Conservation (phyloP, 2,113 vertebrate genomes). For the Rafetus swinhoei region DNA sequence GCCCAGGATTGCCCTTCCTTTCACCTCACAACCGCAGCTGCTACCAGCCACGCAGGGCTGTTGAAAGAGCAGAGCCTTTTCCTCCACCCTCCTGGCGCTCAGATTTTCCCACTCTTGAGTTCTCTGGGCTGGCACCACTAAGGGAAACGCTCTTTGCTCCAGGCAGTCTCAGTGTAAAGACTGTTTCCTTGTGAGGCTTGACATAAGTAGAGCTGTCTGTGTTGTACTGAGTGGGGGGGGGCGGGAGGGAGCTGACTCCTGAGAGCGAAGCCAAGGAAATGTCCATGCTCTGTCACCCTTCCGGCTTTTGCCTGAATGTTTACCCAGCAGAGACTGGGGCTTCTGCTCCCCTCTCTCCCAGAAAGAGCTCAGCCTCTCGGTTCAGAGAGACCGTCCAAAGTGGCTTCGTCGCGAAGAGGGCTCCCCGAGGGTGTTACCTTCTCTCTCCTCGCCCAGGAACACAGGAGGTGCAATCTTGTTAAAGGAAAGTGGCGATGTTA, state of each 20-base stretch:
- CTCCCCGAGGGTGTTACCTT: neutral
- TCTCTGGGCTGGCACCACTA: neutral
- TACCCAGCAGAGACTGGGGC: neutral
- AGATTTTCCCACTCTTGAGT: neutral
- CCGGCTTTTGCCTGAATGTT: neutral
- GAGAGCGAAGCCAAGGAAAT: neutral
- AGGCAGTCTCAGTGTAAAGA: neutral
- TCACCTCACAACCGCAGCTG: conserved; percentile 1
- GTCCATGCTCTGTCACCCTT: neutral
- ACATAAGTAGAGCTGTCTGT: neutral
- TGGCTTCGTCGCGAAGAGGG: neutral
- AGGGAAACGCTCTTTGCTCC: neutral
- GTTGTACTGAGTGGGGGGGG: neutral
- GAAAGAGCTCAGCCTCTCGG: fast-evolving
- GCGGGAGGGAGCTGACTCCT: neutral
- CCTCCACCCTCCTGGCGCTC: neutral
- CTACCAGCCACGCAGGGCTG: neutral
- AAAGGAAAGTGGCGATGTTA: neutral
- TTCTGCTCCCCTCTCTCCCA: fast-evolving
- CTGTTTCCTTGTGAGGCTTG: neutral
- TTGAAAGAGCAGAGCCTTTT: conserved; percentile 22
- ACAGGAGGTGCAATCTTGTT: conserved; percentile 7
- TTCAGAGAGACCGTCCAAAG: neutral
- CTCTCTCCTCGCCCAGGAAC: neutral
- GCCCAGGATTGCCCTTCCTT: neutral